Conservation (phyloP, 2,888 invertebrate genomes). For the Oscheius sp. region DNA sequence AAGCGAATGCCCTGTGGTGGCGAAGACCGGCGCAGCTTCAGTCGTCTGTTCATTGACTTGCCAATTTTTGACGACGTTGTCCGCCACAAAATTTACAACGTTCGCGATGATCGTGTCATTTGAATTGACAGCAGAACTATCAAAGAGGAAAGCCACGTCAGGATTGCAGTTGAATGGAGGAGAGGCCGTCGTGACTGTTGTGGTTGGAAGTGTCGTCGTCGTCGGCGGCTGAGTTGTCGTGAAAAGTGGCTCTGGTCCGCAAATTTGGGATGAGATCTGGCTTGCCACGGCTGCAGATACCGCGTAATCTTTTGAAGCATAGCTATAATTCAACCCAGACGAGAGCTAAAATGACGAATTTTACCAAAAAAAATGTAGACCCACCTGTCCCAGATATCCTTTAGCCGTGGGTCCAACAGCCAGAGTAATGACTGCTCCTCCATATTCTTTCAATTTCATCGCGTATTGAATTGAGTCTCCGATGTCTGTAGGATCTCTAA, state of each 20-base stretch:
- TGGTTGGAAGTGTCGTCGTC: not conserved
- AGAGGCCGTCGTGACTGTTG: constrained; percentile 19
- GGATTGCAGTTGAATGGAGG: constrained; percentile 28
- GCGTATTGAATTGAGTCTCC: constrained; percentile 1
- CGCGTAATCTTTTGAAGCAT: not conserved
- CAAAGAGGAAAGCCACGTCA: constrained; percentile 35
- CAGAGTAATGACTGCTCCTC: constrained; percentile 29
- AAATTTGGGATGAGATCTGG: constrained; percentile 14
- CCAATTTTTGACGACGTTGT: constrained; percentile 20
- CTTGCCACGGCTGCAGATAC: not conserved
- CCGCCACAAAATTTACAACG: constrained; percentile 2
- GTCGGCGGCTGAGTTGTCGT: not conserved
- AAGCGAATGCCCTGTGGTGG: not conserved
- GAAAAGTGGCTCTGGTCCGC: constrained; percentile 7
- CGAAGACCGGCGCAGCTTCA: constrained; percentile 19
- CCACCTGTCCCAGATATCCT: not conserved
- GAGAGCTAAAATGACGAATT: not conserved
- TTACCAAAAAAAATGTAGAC: no score
- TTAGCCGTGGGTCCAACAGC: constrained; percentile 24
- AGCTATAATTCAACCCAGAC: constrained; percentile 31
- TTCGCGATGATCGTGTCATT: not conserved
- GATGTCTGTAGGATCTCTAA: constrained; percentile 30
- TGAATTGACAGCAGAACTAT: constrained; percentile 22
- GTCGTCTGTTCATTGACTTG: not conserved
- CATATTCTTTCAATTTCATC: constrained; percentile 18